These are phyloP conservation scores for Smithornis capensis DNA, from an alignment of 2,113 vertebrate genomes.

Conservation along the genomic window DNA sequence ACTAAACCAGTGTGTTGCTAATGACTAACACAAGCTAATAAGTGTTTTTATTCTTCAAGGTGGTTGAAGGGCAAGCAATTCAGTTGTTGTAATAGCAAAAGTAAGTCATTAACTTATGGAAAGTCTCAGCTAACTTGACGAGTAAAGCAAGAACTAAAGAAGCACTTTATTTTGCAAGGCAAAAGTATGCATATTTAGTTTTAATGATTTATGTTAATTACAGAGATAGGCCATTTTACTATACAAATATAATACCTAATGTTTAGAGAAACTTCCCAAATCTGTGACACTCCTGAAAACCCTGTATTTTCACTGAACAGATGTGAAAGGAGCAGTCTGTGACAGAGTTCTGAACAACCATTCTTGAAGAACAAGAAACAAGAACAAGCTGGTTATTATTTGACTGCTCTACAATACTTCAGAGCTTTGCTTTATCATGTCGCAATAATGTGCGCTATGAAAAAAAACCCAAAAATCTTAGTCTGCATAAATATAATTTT, in stretches of 20 bases:
- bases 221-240: background rate
- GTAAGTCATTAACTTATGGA: conserved; percentile 45
- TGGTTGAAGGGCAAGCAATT: conserved; percentile 27
- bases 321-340: background rate
- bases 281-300: background rate
- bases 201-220: background rate
- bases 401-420: background rate
- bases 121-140: background rate
- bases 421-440: background rate
- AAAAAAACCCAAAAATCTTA: background rate
- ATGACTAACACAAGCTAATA: conserved; percentile 9
- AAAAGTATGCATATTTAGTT: background rate
- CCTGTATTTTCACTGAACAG: background rate
- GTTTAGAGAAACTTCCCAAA: background rate
- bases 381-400: background rate
- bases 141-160: background rate
- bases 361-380: background rate
- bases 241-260: background rate
- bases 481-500: background rate
- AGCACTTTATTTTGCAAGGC: background rate
- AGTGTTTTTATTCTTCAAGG: conserved; percentile 13
- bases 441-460: background rate
- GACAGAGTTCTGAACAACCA: background rate
- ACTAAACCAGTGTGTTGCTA: background rate
- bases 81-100: background rate